A percentile compares a stretch with the other conserved stretches of the same genome.
Conservation (phyloP, 1,140 invertebrate species). For the Caligus rogercresseyi region DNA sequence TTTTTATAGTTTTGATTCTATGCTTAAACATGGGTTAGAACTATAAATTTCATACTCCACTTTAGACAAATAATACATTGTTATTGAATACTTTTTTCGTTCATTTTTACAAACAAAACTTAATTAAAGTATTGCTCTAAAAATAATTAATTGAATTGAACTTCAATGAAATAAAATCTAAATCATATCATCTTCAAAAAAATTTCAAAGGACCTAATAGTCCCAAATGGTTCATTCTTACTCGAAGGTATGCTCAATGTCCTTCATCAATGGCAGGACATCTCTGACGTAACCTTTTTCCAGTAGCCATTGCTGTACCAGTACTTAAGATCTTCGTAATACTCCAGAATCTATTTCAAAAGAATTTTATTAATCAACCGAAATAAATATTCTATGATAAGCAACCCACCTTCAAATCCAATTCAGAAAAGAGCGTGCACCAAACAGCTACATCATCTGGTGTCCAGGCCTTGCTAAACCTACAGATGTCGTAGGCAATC, state of each 20-base stretch:
- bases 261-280: background rate
- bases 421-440: background rate
- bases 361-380: background rate
- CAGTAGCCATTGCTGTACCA: background rate
- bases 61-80: too few relatives aligned
- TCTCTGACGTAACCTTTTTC: background rate
- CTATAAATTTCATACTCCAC: too few relatives aligned
- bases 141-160: too few relatives aligned
- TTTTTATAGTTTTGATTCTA: too few relatives aligned
- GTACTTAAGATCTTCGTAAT: background rate
- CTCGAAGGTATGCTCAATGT: background rate
- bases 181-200: too few relatives aligned
- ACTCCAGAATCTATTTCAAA: background rate
- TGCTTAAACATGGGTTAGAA: too few relatives aligned
- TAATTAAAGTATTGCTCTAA: too few relatives aligned
- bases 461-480: background rate
- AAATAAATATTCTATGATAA: background rate
- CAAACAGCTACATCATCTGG: background rate
- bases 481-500: background rate
- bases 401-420: background rate
- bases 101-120: too few relatives aligned
- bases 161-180: too few relatives aligned
- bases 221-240: too few relatives aligned
- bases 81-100: too few relatives aligned
- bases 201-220: too few relatives aligned